Conservation (phyloP, 2,797 vertebrate genomes). For the Chromis chromis region DNA sequence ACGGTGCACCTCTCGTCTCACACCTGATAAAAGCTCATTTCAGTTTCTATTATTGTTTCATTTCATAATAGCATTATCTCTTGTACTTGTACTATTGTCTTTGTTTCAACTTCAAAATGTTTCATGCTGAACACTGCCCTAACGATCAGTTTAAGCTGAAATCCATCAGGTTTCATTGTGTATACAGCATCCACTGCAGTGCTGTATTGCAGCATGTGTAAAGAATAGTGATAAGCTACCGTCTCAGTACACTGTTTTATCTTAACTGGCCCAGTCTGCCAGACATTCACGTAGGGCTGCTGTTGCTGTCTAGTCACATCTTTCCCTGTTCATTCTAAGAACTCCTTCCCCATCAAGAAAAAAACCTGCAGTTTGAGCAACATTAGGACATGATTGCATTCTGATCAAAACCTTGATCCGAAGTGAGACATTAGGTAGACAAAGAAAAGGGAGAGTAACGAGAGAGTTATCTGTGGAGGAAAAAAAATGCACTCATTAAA, state of each 20-base stretch:
- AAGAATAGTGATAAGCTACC: conserved; percentile 80
- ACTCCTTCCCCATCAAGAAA: conserved; percentile 44
- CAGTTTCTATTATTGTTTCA: conserved; percentile 7
- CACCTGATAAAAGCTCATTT: conserved; percentile 14
- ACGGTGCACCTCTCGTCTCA: background rate
- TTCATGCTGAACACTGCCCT: conserved; percentile 9
- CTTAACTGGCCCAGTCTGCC: conserved; percentile 70
- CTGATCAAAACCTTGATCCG: conserved; percentile 70
- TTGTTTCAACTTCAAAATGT: conserved; percentile 17
- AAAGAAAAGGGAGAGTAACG: conserved; percentile 38
- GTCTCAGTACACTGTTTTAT: conserved; percentile 72
- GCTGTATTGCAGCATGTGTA: conserved; percentile 69
- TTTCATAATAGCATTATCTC: conserved; percentile 29
- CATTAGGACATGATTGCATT: conserved; percentile 67
- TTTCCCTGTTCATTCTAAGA: conserved; percentile 45
- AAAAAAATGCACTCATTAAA: conserved; percentile 73
- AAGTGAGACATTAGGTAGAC: conserved; percentile 55
- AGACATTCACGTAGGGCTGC: conserved; percentile 79
- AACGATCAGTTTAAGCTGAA: conserved; percentile 36
- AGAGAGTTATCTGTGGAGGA: conserved; percentile 54
- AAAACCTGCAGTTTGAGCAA: conserved; percentile 58
- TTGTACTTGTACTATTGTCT: background rate
- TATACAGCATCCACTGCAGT: conserved; percentile 71
- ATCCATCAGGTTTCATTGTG: conserved; percentile 56
- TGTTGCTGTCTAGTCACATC: conserved; percentile 75